These are phyloP conservation scores for Oxytorus armatus DNA, from an alignment of 2,888 invertebrate species.

Conservation along the genomic window DNA sequence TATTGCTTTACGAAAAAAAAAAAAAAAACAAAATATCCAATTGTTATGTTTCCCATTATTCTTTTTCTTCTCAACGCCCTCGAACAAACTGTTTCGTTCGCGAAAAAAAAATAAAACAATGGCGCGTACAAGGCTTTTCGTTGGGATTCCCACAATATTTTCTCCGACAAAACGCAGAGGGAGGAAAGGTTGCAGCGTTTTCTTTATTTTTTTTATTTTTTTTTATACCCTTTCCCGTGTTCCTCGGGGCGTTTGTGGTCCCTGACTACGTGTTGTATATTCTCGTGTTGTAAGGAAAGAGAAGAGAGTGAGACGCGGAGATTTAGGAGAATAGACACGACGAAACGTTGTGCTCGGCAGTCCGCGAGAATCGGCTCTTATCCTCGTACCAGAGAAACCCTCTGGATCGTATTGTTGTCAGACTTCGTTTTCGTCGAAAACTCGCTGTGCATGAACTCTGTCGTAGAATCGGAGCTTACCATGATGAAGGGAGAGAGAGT, in stretches of 20 bases:
- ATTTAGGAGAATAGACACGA: conserved; percentile 18
- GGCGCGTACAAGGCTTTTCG: too few species aligned
- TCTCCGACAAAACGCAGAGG: neutral
- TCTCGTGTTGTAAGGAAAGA: too few species aligned
- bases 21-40: too few species aligned
- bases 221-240: neutral
- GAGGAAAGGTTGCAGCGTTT: neutral
- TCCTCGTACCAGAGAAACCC: conserved; percentile 49
- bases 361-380: conserved; percentile 50
- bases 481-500: neutral
- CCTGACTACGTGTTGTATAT: too few species aligned
- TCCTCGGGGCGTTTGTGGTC: conserved; percentile 13
- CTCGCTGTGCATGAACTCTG: conserved; percentile 36
- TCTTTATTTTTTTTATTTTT: neutral
- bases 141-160: too few species aligned
- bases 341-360: conserved; percentile 30
- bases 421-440: conserved; percentile 34
- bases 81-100: too few species aligned
- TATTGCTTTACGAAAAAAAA: too few species aligned
- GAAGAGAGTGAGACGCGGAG: too few species aligned
- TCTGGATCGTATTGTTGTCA: conserved; percentile 50
- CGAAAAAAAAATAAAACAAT: too few species aligned
- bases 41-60: too few species aligned
- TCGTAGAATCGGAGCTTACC: conserved; percentile 4
- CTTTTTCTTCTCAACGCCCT: too few species aligned